A percentile compares a stretch with the other conserved stretches of the same genome.
Conservation (phyloP, 2,797 vertebrate genomes). For the Pangasius macronema region DNA sequence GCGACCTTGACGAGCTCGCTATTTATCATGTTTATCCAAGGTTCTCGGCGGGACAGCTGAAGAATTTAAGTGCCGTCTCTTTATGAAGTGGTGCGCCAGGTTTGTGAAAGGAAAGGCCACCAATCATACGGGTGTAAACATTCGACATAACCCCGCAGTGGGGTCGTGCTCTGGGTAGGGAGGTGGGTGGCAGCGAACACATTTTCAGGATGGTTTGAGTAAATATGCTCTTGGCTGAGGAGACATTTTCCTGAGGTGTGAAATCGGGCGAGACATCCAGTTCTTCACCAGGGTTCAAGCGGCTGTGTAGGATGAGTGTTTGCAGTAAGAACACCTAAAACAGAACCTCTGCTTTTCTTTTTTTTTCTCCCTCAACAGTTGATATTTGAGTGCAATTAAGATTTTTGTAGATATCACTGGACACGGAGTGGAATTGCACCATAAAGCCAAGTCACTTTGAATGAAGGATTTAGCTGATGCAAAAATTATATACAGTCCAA, state of each 20-base stretch:
- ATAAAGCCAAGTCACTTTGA: neutral
- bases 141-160: slow-evolving; percentile 65
- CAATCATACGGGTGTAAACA: slow-evolving; percentile 78
- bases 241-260: slow-evolving; percentile 50
- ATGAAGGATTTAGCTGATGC: slow-evolving; percentile 29
- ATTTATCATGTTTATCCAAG: slow-evolving; percentile 78
- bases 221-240: slow-evolving; percentile 61
- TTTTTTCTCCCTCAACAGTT: neutral
- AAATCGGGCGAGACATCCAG: slow-evolving; percentile 57
- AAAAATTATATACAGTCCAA: slow-evolving; percentile 48
- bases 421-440: neutral
- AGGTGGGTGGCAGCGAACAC: slow-evolving; percentile 54
- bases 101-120: slow-evolving; percentile 70
- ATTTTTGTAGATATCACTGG: neutral
- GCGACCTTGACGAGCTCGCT: slow-evolving; percentile 69
- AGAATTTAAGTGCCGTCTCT: slow-evolving; percentile 75
- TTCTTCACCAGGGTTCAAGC: neutral
- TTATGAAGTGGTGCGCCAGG: slow-evolving; percentile 67
- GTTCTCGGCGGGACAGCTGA: slow-evolving; percentile 63
- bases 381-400: neutral
- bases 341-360: neutral
- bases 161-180: slow-evolving; percentile 58
- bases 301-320: neutral
- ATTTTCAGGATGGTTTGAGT: slow-evolving; percentile 58
- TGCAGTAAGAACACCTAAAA: neutral